phyloP scores from a whole-genome alignment of 1,140 invertebrate genomes.

The Aphaenogaster rudis region DNA sequence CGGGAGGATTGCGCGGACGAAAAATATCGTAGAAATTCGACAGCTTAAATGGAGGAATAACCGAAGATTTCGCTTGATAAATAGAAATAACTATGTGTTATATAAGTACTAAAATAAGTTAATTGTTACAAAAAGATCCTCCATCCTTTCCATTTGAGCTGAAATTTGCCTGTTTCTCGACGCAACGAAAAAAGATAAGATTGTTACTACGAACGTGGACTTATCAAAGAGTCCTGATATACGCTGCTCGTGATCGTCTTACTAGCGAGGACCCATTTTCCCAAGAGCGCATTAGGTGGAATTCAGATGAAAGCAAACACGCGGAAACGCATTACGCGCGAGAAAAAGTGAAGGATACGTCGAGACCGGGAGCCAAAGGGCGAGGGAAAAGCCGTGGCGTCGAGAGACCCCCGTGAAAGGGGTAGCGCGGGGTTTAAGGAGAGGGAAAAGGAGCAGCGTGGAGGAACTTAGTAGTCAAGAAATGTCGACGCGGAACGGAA shows the following conservation, averaged over 20 bases:
- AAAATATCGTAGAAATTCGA: slow-evolving; percentile 50
- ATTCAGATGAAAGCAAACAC: slow-evolving; percentile 61
- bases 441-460: slow-evolving; percentile 53
- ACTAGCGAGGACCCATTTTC: slow-evolving; percentile 41
- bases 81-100: background rate
- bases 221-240: slow-evolving; percentile 39
- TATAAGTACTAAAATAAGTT: background rate
- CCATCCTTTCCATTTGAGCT: background rate
- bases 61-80: background rate
- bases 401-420: slow-evolving; percentile 55
- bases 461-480: slow-evolving; percentile 70
- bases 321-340: slow-evolving; percentile 50
- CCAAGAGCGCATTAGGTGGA: slow-evolving; percentile 53
- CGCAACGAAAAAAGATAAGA: slow-evolving; percentile 1
- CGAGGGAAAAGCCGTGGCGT: background rate
- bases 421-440: slow-evolving; percentile 18
- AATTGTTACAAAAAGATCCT: background rate
- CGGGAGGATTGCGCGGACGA: slow-evolving; percentile 18
- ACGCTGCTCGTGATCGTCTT: slow-evolving; percentile 9
- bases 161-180: background rate
- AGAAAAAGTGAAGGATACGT: slow-evolving; percentile 54
- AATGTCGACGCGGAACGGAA: slow-evolving; percentile 65
- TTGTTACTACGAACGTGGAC: slow-evolving; percentile 12
- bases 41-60: slow-evolving; percentile 28
- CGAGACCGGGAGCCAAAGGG: slow-evolving; percentile 6